Percentiles rank a stretch among this genome's conserved stretches.
These are phyloP conservation scores for Anguilla megastoma DNA, from an alignment of 2,797 vertebrate genomes.

Conservation along the genomic window DNA sequence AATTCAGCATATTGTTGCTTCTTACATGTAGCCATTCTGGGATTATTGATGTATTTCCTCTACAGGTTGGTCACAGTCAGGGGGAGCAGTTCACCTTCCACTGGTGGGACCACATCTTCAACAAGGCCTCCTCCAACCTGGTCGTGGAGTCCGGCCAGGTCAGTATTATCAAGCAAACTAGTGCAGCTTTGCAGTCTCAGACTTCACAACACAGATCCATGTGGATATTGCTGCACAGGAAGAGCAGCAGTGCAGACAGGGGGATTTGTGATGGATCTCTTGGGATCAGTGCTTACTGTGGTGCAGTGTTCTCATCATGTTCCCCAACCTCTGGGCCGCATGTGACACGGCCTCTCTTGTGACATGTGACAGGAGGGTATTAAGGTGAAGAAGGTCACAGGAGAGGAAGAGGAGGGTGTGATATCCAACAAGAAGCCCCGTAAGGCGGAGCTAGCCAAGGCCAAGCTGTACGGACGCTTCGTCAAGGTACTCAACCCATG, in stretches of 20 bases:
- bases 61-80: constrained; percentile 82
- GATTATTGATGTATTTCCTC: background rate
- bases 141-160: constrained; percentile 79
- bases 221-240: background rate
- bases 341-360: background rate
- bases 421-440: constrained; percentile 80
- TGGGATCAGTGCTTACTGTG: background rate
- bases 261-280: background rate
- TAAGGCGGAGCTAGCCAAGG: constrained; percentile 55
- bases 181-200: background rate
- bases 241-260: background rate
- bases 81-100: constrained; percentile 89
- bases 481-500: constrained; percentile 77
- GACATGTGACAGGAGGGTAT: constrained; percentile 73
- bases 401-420: constrained; percentile 54
- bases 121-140: constrained; percentile 82
- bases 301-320: background rate
- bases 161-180: background rate
- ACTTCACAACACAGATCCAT: background rate
- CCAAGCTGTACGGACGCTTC: constrained; percentile 83
- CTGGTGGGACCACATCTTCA: constrained; percentile 97
- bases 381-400: constrained; percentile 64
- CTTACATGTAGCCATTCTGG: background rate
- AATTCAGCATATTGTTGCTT: background rate
- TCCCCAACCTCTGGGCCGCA: background rate